phyloP scores from a whole-genome alignment of 2,888 invertebrate genomes.

The Tuberolachnus salignus region DNA sequence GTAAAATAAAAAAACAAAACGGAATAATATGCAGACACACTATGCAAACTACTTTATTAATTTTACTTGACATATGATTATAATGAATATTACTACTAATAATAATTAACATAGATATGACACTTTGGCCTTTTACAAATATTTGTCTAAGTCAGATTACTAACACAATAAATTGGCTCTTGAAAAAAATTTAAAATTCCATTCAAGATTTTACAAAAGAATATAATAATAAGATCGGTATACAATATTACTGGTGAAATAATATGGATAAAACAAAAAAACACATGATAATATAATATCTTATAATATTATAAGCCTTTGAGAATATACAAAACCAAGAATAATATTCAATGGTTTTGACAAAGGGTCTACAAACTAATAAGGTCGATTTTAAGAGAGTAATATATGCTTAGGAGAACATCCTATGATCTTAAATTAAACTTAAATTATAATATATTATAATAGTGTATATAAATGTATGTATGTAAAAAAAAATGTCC shows the following conservation, averaged over 20 bases:
- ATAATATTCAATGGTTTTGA: slow-evolving; percentile 43
- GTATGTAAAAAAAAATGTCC: slow-evolving; percentile 53
- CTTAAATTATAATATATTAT: slow-evolving; percentile 33
- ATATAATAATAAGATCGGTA: slow-evolving; percentile 16
- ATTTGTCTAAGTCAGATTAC: slow-evolving; percentile 29
- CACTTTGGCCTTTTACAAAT: slow-evolving; percentile 36
- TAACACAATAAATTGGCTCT: slow-evolving; percentile 29
- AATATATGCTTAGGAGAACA: slow-evolving; percentile 1
- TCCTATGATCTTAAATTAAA: slow-evolving; percentile 35
- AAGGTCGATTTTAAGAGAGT: slow-evolving; percentile 8
- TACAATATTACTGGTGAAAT: slow-evolving; percentile 18
- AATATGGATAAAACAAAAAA: slow-evolving; percentile 10
- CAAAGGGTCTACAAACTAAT: slow-evolving; percentile 38
- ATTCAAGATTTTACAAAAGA: slow-evolving; percentile 9
- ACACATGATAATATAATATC: slow-evolving; percentile 17
- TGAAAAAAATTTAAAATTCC: slow-evolving; percentile 17
- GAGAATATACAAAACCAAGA: slow-evolving; percentile 18
- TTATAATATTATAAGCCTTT: slow-evolving; percentile 32
- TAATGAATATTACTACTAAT: slow-evolving; percentile 34
- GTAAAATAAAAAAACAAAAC: slow-evolving; percentile 22
- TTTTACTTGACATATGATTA: slow-evolving; percentile 38
- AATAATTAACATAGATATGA: slow-evolving; percentile 51
- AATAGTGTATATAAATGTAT: slow-evolving; percentile 40
- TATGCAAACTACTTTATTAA: slow-evolving; percentile 46
- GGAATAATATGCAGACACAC: slow-evolving; percentile 6